phyloP scores from a whole-genome alignment of 2,113 vertebrate species.

The chimpanzee (Pan troglodytes) region NHGRI_mPanTro3-v2.1_pri NC_072413.2:33304501-33305000 shows the following conservation, averaged over 20 bases:
- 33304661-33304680: neutral
- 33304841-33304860: conserved; percentile 9
- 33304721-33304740: neutral
- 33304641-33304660: conserved; percentile 1
- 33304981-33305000: too few relatives aligned
- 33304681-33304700: neutral
- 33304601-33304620: neutral
- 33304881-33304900: too few relatives aligned
- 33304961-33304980: too few relatives aligned
- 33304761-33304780: conserved; percentile 3
- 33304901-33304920: too few relatives aligned
- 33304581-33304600: neutral
- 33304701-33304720: neutral
- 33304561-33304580: neutral
- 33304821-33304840: neutral
- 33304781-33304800: neutral
- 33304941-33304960: too few relatives aligned
- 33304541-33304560: neutral
- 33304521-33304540: neutral
- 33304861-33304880: too few relatives aligned
- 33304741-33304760: conserved; percentile 10
- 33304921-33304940: too few relatives aligned
- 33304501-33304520: neutral
- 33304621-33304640: neutral
- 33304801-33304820: neutral